Evolutionary conservation across 2,888 invertebrate genomes (phyloP).

Genomic region (Melangyna quadrimaculata): DNA sequence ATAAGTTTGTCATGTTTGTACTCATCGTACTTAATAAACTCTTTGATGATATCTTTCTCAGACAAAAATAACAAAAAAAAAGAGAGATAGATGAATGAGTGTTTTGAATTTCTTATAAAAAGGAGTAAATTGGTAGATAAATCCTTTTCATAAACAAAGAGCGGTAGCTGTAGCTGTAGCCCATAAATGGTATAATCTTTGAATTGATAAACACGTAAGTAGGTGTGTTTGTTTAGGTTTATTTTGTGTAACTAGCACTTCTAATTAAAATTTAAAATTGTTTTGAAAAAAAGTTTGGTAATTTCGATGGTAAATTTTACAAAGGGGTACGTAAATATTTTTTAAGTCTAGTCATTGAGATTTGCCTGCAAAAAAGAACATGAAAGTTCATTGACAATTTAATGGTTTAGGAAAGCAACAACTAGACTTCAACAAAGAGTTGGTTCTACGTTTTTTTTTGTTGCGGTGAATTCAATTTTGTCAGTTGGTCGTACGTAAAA

Average conservation of each 20-base stretch:
- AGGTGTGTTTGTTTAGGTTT: not conserved
- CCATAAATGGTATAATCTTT: not conserved
- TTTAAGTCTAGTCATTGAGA: too few species aligned
- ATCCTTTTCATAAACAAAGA: not conserved
- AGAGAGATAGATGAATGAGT: not conserved
- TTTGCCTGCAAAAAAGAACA: too few species aligned
- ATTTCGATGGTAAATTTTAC: too few species aligned
- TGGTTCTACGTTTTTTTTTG: too few species aligned
- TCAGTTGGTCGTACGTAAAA: too few species aligned
- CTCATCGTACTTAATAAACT: not conserved
- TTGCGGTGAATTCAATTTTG: too few species aligned
- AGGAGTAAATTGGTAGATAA: not conserved
- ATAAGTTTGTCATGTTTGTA: conserved; percentile 22
- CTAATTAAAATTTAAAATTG: not conserved
- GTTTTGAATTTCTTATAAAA: not conserved
- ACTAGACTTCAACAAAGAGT: too few species aligned
- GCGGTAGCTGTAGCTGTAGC: not conserved
- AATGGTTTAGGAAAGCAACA: too few species aligned
- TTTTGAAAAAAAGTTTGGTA: not conserved
- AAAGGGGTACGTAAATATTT: too few species aligned
- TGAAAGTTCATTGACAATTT: too few species aligned
- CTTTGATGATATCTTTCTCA: not conserved
- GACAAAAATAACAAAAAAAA: not conserved
- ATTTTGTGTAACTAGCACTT: not conserved
- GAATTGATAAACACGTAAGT: conserved; percentile 13